phyloP scores from a whole-genome alignment of 2,888 invertebrate species.

The Dryomyza anilis region DNA sequence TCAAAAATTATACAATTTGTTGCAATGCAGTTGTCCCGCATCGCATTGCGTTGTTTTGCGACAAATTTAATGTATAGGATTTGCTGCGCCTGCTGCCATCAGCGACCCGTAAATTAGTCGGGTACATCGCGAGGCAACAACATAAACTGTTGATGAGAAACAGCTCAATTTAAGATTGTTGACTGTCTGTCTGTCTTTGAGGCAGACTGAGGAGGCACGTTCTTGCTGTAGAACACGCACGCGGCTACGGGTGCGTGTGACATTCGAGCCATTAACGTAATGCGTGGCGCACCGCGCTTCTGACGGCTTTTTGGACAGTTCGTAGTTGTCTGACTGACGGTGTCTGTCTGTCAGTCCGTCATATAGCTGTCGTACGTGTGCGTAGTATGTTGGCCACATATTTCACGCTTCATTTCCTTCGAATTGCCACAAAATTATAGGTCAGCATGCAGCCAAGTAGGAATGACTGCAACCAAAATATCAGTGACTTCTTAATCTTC shows the following conservation, averaged over 20 bases:
- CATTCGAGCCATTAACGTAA: neutral
- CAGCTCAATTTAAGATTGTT: neutral
- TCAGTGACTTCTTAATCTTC: neutral
- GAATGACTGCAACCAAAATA: neutral
- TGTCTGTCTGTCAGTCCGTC: too few species aligned
- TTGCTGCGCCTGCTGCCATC: neutral
- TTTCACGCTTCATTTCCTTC: neutral
- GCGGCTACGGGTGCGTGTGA: neutral
- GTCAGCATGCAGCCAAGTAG: constrained; percentile 1
- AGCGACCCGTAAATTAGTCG: neutral
- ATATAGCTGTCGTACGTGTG: too few species aligned
- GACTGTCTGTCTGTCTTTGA: too few species aligned
- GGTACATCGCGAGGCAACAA: neutral
- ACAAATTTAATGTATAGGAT: too few species aligned
- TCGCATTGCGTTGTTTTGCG: neutral
- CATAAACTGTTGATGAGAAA: neutral
- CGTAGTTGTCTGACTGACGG: too few species aligned
- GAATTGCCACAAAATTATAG: constrained; percentile 1
- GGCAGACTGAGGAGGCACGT: too few species aligned
- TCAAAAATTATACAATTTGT: constrained; percentile 6
- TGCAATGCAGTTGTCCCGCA: constrained; percentile 23
- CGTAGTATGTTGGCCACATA: too few species aligned
- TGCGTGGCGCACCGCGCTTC: neutral
- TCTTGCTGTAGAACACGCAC: neutral
- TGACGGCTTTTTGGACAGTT: neutral